Conservation (phyloP, 2,888 invertebrate species). For the Ormyrus thymus region DNA sequence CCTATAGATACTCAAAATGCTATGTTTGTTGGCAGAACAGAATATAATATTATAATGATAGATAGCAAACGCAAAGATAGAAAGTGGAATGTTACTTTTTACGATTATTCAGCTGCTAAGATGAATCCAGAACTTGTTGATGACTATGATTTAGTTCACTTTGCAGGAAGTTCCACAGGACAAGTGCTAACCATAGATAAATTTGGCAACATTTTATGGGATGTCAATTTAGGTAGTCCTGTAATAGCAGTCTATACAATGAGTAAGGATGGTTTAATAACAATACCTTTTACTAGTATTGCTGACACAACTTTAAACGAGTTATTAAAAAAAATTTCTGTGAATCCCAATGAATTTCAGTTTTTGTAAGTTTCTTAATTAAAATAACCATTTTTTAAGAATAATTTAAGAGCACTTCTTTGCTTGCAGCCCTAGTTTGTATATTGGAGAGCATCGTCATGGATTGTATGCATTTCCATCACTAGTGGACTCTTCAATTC, state of each 20-base stretch:
- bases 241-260: conserved; percentile 92
- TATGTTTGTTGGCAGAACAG: conserved; percentile 90
- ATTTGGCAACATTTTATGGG: conserved; percentile 91
- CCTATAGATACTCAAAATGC: conserved; percentile 82
- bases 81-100: conserved; percentile 98
- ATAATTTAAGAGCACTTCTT: too few relatives aligned
- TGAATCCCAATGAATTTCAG: conserved; percentile 75
- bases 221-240: conserved; percentile 90
- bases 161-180: conserved; percentile 93
- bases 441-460: conserved; percentile 90
- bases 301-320: conserved; percentile 90
- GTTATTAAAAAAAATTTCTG: conserved; percentile 73
- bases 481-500: conserved; percentile 91
- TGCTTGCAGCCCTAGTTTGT: conserved; percentile 88
- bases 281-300: conserved; percentile 91
- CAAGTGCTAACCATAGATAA: conserved; percentile 90
- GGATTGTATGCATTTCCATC: conserved; percentile 95
- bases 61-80: conserved; percentile 85
- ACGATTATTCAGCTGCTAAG: conserved; percentile 92
- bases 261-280: conserved; percentile 85
- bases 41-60: conserved; percentile 96
- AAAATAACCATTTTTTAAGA: conserved; percentile 18
- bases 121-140: conserved; percentile 86
- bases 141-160: conserved; percentile 91
- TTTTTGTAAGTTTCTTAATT: conserved; percentile 75